Percentiles rank a stretch among this genome's conserved stretches.
These are phyloP conservation scores for Clavelina lepadiformis DNA, from an alignment of 23 tunicate species.

Conservation along the genomic window DNA sequence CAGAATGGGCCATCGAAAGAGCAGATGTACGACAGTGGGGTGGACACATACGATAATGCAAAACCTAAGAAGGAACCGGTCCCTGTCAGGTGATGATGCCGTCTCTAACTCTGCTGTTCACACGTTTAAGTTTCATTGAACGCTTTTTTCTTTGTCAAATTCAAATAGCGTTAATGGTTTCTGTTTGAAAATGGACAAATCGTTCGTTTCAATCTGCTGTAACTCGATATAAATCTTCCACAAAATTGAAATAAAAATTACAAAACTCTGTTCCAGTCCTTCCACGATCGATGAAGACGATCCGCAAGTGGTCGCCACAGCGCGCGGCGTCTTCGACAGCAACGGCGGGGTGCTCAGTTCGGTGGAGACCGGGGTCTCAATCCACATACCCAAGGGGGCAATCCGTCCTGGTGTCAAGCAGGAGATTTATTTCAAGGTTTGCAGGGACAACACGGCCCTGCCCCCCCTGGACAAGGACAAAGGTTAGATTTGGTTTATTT, in stretches of 20 bases:
- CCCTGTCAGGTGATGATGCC: constrained; percentile 63
- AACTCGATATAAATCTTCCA: too few species aligned
- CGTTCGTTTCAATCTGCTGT: too few species aligned
- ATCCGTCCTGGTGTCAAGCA: constrained; percentile 78
- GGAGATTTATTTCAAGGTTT: constrained; percentile 90
- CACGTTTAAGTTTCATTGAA: neutral
- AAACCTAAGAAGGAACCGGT: constrained; percentile 69
- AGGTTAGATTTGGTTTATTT: constrained; percentile 30
- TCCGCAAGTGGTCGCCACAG: constrained; percentile 90
- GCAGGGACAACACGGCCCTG: constrained; percentile 89
- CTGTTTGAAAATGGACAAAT: too few species aligned
- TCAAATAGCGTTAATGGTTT: too few species aligned
- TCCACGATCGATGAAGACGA: constrained; percentile 53
- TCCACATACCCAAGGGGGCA: constrained; percentile 95
- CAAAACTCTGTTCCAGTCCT: constrained; percentile 39
- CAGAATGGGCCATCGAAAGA: constrained; percentile 58
- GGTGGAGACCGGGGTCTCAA: constrained; percentile 96
- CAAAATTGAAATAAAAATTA: too few species aligned
- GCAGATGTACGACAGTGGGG: constrained; percentile 95
- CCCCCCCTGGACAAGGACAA: constrained; percentile 87
- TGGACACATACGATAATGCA: constrained; percentile 72
- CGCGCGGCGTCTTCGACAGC: constrained; percentile 89
- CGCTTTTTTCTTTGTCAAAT: too few species aligned
- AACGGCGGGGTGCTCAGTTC: constrained; percentile 92
- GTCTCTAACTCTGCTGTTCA: neutral